Evolutionary conservation across 2,797 vertebrate genomes (phyloP).

Genomic region (Falco columbarius): DNA sequence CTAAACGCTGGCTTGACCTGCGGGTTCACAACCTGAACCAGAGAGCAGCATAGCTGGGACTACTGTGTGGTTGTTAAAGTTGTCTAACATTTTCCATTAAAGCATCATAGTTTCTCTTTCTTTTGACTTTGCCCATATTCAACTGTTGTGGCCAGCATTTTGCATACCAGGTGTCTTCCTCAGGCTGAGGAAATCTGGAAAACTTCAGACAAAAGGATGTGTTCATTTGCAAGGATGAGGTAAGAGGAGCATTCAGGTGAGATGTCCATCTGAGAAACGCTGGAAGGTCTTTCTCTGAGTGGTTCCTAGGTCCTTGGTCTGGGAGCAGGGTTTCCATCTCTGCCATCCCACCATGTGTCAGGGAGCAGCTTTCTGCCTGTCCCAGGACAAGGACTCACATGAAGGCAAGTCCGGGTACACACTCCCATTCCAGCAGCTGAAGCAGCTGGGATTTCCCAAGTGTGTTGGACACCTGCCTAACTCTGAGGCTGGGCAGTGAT

Average conservation of each 20-base stretch:
- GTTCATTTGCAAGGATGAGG: neutral
- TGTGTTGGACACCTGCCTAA: neutral
- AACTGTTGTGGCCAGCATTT: neutral
- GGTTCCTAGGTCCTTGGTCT: neutral
- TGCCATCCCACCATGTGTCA: accelerated
- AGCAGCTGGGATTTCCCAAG: neutral
- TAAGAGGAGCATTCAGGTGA: neutral
- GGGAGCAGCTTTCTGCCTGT: neutral
- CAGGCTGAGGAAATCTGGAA: neutral
- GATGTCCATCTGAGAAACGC: neutral
- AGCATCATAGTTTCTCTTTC: neutral
- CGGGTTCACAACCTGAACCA: neutral
- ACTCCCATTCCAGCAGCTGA: neutral
- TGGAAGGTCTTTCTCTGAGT: neutral
- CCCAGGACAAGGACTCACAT: neutral
- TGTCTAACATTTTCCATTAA: neutral
- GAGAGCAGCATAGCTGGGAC: neutral
- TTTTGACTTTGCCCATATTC: neutral
- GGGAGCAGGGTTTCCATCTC: neutral
- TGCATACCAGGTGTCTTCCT: neutral
- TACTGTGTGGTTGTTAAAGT: neutral
- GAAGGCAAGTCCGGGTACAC: neutral
- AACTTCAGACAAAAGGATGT: neutral
- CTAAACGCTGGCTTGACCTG: neutral
- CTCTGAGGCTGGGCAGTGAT: too few species aligned